A percentile compares a stretch with the other conserved stretches of the same genome.
phyloP scores from a whole-genome alignment of 2,888 invertebrate species.

The Lagria hirta region DNA sequence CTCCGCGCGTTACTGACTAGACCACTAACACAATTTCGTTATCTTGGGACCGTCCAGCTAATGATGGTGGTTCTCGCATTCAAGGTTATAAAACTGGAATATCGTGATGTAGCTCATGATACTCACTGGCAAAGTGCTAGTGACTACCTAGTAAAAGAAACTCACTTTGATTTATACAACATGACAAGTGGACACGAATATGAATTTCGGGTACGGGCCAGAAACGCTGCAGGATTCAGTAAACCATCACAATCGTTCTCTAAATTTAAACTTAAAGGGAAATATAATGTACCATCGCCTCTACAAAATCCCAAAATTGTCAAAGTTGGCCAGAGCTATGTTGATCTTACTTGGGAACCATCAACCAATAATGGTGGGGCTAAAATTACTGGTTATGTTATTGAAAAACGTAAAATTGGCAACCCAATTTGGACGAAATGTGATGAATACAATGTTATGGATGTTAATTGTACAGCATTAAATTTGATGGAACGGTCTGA shows the following conservation, averaged over 20 bases:
- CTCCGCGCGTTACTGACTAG: slow-evolving; percentile 88
- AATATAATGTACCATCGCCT: slow-evolving; percentile 80
- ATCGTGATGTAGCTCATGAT: slow-evolving; percentile 76
- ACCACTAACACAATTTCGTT: slow-evolving; percentile 85
- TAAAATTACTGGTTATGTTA: slow-evolving; percentile 88
- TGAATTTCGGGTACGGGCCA: slow-evolving; percentile 96
- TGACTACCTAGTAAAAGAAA: slow-evolving; percentile 89
- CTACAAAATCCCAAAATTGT: slow-evolving; percentile 85
- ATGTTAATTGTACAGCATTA: slow-evolving; percentile 82
- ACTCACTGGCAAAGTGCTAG: slow-evolving; percentile 81
- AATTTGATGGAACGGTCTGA: slow-evolving; percentile 88
- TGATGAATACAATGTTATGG: slow-evolving; percentile 89
- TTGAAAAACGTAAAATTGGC: slow-evolving; percentile 87
- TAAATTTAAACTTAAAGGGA: slow-evolving; percentile 83
- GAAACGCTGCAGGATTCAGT: slow-evolving; percentile 96
- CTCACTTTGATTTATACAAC: slow-evolving; percentile 79
- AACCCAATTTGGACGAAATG: slow-evolving; percentile 87
- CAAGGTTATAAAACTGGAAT: slow-evolving; percentile 93
- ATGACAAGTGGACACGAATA: slow-evolving; percentile 88
- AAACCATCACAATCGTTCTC: slow-evolving; percentile 85
- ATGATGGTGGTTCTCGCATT: slow-evolving; percentile 94
- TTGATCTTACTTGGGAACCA: slow-evolving; percentile 91
- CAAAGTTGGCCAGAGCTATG: slow-evolving; percentile 88
- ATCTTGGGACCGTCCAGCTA: slow-evolving; percentile 88
- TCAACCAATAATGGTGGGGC: slow-evolving; percentile 91